A percentile compares a stretch with the other conserved stretches of the same genome.
These are phyloP conservation scores for Pristiophorus japonicus DNA, from an alignment of 2,113 vertebrate species.

Conservation along the genomic window DNA sequence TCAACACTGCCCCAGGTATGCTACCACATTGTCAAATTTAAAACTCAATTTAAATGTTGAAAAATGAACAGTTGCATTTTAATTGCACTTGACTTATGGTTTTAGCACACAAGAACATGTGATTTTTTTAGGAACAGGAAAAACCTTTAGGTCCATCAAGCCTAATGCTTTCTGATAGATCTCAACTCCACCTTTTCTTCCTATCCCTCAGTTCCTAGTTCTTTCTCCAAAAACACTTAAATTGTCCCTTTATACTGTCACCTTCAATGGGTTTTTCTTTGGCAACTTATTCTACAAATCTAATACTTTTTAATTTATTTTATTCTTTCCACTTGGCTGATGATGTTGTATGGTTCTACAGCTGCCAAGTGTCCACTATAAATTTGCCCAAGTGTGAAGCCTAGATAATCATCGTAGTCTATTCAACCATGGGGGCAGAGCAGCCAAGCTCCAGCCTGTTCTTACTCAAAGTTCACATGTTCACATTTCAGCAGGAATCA, in stretches of 20 bases:
- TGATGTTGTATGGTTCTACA: not conserved
- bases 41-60: not conserved
- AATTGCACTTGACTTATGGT: not conserved
- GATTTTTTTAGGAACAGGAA: not conserved
- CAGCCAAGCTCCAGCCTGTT: not conserved
- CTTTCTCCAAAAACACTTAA: not conserved
- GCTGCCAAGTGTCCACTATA: not conserved
- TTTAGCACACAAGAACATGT: not conserved
- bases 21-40: not conserved
- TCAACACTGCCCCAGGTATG: not conserved
- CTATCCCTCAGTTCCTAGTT: not conserved
- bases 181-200: not conserved
- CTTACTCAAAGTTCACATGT: not conserved
- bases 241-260: not conserved
- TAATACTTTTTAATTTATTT: not conserved
- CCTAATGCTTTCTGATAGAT: not conserved
- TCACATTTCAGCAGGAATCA: not conserved
- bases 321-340: not conserved
- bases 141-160: not conserved
- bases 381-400: not conserved
- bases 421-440: no score
- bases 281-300: not conserved
- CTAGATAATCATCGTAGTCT: not conserved
- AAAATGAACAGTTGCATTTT: not conserved
- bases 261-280: not conserved